A percentile compares a stretch with the other conserved stretches of the same genome.
These are phyloP conservation scores for Apteryx mantelli DNA, from an alignment of 2,113 vertebrate genomes.

Conservation along the genomic window DNA sequence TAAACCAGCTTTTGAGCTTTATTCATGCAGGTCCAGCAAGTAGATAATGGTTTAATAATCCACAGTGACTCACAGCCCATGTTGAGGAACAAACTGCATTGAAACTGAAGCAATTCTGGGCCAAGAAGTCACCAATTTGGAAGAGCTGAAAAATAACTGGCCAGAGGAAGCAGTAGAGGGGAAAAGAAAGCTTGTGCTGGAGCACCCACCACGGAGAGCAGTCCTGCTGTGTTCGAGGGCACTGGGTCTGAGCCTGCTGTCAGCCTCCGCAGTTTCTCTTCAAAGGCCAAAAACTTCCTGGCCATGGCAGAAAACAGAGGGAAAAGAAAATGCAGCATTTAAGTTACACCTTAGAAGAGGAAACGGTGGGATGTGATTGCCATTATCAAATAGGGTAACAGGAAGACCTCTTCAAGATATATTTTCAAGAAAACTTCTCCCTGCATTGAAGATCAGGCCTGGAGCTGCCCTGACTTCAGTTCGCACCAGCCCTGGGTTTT, in stretches of 20 bases:
- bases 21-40: not conserved
- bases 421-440: not conserved
- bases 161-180: not conserved
- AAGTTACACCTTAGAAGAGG: not conserved
- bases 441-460: not conserved
- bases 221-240: not conserved
- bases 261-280: not conserved
- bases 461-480: not conserved
- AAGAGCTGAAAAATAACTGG: not conserved
- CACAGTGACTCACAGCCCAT: not conserved
- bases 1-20: not conserved
- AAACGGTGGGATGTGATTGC: not conserved
- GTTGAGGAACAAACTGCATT: not conserved
- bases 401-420: not conserved
- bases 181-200: not conserved
- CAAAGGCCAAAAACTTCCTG: not conserved
- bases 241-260: not conserved
- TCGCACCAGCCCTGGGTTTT: not conserved
- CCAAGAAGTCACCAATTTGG: not conserved
- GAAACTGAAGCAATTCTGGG: not conserved
- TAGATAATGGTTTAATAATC: not conserved
- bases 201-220: not conserved
- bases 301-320: not conserved
- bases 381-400: not conserved
- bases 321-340: not conserved